phyloP scores from a whole-genome alignment of 2,888 invertebrate species.

The Marasmarcha lunaedactyla region DNA sequence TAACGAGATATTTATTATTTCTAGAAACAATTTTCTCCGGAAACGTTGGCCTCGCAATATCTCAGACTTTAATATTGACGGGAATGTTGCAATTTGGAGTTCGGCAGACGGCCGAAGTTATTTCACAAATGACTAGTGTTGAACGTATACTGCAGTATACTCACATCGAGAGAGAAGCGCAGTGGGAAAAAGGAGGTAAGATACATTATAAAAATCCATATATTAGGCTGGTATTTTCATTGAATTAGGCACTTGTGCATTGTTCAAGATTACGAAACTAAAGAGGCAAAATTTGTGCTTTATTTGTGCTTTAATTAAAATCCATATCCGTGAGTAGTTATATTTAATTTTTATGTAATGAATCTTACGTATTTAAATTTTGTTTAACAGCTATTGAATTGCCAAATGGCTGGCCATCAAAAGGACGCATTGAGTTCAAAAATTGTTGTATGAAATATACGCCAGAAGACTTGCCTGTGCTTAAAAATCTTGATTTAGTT shows the following conservation, averaged over 20 bases:
- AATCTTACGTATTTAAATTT: too few relatives aligned
- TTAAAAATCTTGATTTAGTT: constrained; percentile 77
- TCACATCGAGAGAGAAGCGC: constrained; percentile 72
- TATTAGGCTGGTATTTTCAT: neutral
- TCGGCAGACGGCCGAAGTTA: constrained; percentile 77
- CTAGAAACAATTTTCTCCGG: constrained; percentile 69
- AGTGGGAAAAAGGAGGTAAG: constrained; percentile 61
- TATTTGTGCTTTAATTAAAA: too few relatives aligned
- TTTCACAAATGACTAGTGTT: constrained; percentile 79
- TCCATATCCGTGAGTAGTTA: too few relatives aligned
- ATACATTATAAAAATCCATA: neutral
- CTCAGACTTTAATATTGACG: constrained; percentile 76
- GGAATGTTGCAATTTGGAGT: constrained; percentile 80
- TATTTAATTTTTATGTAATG: too few relatives aligned
- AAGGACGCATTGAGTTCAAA: constrained; percentile 73
- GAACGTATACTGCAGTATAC: constrained; percentile 80
- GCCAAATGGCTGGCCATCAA: constrained; percentile 75
- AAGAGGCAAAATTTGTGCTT: too few relatives aligned
- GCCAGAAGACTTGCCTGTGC: constrained; percentile 73
- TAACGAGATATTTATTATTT: too few relatives aligned
- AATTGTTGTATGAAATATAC: constrained; percentile 76
- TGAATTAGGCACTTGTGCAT: too few relatives aligned
- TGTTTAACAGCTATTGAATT: constrained; percentile 55
- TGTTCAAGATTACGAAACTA: too few relatives aligned
- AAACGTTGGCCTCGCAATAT: constrained; percentile 78